These are phyloP conservation scores for Mesorhabditis belari DNA, from an alignment of 2,888 invertebrate species.

Conservation along the genomic window DNA sequence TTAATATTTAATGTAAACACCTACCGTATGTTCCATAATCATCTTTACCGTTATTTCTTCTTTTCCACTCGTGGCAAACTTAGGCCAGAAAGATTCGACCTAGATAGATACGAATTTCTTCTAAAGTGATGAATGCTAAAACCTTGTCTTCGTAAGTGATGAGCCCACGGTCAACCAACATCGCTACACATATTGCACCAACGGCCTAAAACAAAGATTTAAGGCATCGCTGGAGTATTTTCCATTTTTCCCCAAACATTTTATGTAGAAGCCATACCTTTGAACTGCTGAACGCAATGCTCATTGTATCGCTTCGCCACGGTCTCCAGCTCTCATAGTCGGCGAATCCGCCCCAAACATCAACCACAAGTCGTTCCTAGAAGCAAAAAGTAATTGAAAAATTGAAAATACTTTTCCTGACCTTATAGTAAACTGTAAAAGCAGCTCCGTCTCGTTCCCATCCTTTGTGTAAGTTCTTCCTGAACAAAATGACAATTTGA, in stretches of 20 bases:
- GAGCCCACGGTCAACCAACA: constrained; percentile 54
- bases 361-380: constrained; percentile 47
- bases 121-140: constrained; percentile 43
- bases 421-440: constrained; percentile 53
- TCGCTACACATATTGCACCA: constrained; percentile 40
- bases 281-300: constrained; percentile 35
- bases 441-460: constrained; percentile 52
- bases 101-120: constrained; percentile 39
- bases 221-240: background rate
- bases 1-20: background rate
- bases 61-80: constrained; percentile 56
- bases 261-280: constrained; percentile 12
- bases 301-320: constrained; percentile 41
- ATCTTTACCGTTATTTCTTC: constrained; percentile 53
- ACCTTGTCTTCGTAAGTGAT: constrained; percentile 53
- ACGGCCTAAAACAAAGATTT: constrained; percentile 22
- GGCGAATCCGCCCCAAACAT: constrained; percentile 57
- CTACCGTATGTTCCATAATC: constrained; percentile 35
- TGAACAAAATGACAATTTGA: constrained; percentile 14
- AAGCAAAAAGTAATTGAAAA: background rate
- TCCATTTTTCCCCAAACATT: background rate
- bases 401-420: background rate
- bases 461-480: constrained; percentile 34
- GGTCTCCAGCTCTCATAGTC: constrained; percentile 26
- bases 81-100: constrained; percentile 55